These are phyloP conservation scores for Ormyrus rosae DNA, from an alignment of 2,888 invertebrate species.

Conservation along the genomic window DNA sequence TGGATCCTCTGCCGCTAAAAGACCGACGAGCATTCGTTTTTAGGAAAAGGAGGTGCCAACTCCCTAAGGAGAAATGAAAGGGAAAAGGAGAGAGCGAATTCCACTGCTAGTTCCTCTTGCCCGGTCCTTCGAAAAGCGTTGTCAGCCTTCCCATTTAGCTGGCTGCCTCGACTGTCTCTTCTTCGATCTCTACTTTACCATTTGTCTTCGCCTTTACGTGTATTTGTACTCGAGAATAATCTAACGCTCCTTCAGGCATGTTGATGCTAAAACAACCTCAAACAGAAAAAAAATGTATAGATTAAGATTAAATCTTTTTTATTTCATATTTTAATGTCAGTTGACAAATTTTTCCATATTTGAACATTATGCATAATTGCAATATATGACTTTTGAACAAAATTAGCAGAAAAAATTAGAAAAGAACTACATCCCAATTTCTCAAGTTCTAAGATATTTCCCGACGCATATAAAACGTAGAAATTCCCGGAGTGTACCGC, in stretches of 20 bases:
- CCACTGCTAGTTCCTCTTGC: conserved; percentile 63
- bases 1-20: not conserved
- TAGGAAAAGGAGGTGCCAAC: conserved; percentile 58
- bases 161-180: not conserved
- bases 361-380: too few species aligned
- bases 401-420: too few species aligned
- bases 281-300: too few species aligned
- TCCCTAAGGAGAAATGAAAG: conserved; percentile 54
- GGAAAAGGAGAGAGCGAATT: conserved; percentile 24
- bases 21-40: conserved; percentile 10
- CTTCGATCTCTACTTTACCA: conserved; percentile 24
- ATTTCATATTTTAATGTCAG: too few species aligned
- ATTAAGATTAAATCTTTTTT: too few species aligned
- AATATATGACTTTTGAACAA: too few species aligned
- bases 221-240: too few species aligned
- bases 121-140: conserved; percentile 50
- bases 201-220: not conserved
- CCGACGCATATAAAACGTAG: not conserved
- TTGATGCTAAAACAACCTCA: too few species aligned
- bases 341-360: too few species aligned
- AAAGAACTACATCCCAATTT: too few species aligned
- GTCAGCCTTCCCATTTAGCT: conserved; percentile 46
- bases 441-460: too few species aligned
- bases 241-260: too few species aligned
- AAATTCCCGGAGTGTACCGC: conserved; percentile 17